Evolutionary conservation across 2,888 invertebrate species (phyloP).

Genomic region (Phyllotreta cruciferae): DNA sequence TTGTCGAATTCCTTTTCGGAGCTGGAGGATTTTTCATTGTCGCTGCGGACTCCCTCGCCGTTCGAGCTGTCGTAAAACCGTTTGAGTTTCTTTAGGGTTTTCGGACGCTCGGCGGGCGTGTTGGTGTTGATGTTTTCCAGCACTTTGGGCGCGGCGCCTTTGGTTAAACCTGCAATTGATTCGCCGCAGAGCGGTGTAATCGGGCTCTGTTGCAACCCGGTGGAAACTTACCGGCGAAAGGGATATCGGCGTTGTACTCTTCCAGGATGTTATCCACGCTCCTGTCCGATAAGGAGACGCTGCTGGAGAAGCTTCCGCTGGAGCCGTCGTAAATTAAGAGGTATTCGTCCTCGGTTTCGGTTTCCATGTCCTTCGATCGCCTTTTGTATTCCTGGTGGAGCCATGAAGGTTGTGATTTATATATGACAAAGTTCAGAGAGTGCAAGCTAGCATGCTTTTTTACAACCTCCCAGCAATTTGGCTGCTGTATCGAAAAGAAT

Average conservation of each 20-base stretch:
- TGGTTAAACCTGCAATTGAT: conserved; percentile 71
- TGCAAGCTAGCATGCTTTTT: conserved; percentile 38
- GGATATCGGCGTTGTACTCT: conserved; percentile 84
- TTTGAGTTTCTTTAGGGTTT: conserved; percentile 76
- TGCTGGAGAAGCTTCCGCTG: conserved; percentile 77
- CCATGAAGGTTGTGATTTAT: conserved; percentile 41
- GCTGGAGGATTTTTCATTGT: conserved; percentile 56
- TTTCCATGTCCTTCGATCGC: conserved; percentile 84
- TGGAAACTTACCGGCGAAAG: conserved; percentile 78
- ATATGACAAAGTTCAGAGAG: conserved; percentile 32
- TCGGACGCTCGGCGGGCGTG: conserved; percentile 71
- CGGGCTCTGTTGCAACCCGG: background rate
- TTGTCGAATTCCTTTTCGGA: conserved; percentile 62
- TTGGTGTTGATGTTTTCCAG: conserved; percentile 67
- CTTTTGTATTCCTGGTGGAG: conserved; percentile 79
- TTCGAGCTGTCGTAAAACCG: conserved; percentile 71
- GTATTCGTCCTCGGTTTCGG: conserved; percentile 72
- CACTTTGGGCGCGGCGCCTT: conserved; percentile 73
- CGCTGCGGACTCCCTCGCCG: conserved; percentile 50
- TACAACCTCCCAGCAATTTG: conserved; percentile 29
- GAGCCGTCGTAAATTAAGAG: conserved; percentile 67
- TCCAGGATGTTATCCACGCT: conserved; percentile 85
- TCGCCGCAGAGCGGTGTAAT: background rate
- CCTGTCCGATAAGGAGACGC: conserved; percentile 74
- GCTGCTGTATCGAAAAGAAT: conserved; percentile 33